Evolutionary conservation across 2,888 invertebrate genomes (phyloP).

Genomic region (Ennomos fuscantarius): DNA sequence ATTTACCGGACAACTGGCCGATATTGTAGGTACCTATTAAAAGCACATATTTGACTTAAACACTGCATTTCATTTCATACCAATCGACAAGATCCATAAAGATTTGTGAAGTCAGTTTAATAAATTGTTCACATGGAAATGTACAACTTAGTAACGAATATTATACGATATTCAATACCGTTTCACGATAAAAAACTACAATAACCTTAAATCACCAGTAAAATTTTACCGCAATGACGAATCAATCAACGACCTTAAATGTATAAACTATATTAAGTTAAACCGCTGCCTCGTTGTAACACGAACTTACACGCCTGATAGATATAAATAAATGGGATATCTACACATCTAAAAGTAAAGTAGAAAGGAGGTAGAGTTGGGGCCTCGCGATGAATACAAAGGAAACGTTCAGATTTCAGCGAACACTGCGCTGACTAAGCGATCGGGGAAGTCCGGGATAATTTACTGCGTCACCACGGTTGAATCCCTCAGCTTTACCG

Average conservation of each 20-base stretch:
- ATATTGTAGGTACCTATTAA: too few relatives aligned
- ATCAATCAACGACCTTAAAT: conserved; percentile 27
- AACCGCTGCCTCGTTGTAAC: neutral
- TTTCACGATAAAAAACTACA: neutral
- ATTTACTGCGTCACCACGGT: neutral
- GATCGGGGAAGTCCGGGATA: conserved; percentile 1
- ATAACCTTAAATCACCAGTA: conserved; percentile 3
- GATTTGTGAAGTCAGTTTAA: too few relatives aligned
- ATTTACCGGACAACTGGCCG: too few relatives aligned
- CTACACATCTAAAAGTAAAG: neutral
- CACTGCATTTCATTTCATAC: too few relatives aligned
- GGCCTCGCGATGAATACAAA: conserved; percentile 15
- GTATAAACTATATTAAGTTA: conserved; percentile 7
- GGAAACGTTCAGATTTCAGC: conserved; percentile 16
- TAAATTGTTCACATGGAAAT: too few relatives aligned
- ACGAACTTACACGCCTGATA: neutral
- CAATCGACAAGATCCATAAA: too few relatives aligned
- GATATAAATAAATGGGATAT: neutral
- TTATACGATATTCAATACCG: neutral
- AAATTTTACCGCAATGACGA: neutral
- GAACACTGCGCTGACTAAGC: conserved; percentile 6
- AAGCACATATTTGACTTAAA: too few relatives aligned
- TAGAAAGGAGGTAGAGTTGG: conserved; percentile 16
- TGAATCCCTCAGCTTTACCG: neutral
- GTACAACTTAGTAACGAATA: too few relatives aligned